Conservation (phyloP, 2,888 invertebrate species). For the Tribolium freemani region DNA sequence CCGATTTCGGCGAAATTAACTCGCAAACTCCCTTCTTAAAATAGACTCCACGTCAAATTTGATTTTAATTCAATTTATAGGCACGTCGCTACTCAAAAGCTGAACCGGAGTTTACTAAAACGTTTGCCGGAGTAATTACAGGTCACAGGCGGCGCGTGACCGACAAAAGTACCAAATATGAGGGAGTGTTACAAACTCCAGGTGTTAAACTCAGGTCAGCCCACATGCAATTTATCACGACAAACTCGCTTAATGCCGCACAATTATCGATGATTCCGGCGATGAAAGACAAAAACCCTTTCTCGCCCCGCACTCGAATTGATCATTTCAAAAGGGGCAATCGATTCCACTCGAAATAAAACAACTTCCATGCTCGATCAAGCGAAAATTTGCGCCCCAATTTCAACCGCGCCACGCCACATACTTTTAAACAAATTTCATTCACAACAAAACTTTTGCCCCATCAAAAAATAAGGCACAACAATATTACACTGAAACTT, state of each 20-base stretch:
- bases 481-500: no score
- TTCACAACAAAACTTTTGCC: no score
- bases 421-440: no score
- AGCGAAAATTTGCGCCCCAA: no score
- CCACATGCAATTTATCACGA: not conserved
- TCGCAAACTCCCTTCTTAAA: conserved; percentile 18
- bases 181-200: conserved; percentile 19
- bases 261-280: conserved; percentile 1
- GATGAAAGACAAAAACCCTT: not conserved
- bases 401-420: no score
- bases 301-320: not conserved
- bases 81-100: conserved; percentile 12
- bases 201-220: conserved; percentile 10
- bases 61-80: conserved; percentile 20
- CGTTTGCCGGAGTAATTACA: conserved; percentile 17
- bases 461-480: no score
- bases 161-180: conserved; percentile 21
- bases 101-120: conserved; percentile 5
- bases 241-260: not conserved
- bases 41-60: conserved; percentile 14
- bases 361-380: not conserved
- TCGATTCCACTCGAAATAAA: not conserved
- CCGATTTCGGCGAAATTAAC: conserved; percentile 26
- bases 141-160: conserved; percentile 25
- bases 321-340: not conserved